These are phyloP conservation scores for Paraescarpia echinospica DNA, from an alignment of 1,140 invertebrate genomes.

Conservation along the genomic window DNA sequence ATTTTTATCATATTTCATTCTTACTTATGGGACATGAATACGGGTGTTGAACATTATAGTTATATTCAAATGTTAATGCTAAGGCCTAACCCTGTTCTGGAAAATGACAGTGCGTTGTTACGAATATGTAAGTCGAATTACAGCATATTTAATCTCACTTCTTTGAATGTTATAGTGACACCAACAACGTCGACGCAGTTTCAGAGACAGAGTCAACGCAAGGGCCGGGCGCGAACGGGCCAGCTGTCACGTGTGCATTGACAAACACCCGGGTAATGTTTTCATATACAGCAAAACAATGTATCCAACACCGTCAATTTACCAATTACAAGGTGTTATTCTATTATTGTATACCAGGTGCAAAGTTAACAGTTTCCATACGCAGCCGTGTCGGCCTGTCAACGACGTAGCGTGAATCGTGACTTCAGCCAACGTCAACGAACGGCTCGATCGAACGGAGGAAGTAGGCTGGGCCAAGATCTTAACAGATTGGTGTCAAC, in stretches of 20 bases:
- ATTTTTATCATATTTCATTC: too few species aligned
- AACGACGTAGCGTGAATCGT: not conserved
- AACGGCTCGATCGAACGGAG: not conserved
- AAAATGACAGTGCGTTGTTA: not conserved
- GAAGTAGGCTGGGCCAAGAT: not conserved
- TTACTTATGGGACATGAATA: too few species aligned
- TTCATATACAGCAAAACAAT: not conserved
- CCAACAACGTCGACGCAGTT: not conserved
- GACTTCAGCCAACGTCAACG: not conserved
- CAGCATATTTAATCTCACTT: not conserved
- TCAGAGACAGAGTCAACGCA: not conserved
- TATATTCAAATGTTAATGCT: too few species aligned
- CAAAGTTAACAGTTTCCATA: not conserved
- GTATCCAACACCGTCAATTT: not conserved
- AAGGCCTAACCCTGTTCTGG: not conserved
- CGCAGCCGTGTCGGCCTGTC: not conserved
- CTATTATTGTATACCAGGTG: not conserved
- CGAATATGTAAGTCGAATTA: not conserved
- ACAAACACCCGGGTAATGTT: not conserved
- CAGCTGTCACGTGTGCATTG: not conserved
- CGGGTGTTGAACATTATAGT: too few species aligned
- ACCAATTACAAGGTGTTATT: not conserved
- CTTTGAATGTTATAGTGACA: not conserved
- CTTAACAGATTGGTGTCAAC: not conserved
- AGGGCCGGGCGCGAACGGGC: too few species aligned